Evolutionary conservation across 2,888 invertebrate species (phyloP).

Genomic region (Xylota segnis): DNA sequence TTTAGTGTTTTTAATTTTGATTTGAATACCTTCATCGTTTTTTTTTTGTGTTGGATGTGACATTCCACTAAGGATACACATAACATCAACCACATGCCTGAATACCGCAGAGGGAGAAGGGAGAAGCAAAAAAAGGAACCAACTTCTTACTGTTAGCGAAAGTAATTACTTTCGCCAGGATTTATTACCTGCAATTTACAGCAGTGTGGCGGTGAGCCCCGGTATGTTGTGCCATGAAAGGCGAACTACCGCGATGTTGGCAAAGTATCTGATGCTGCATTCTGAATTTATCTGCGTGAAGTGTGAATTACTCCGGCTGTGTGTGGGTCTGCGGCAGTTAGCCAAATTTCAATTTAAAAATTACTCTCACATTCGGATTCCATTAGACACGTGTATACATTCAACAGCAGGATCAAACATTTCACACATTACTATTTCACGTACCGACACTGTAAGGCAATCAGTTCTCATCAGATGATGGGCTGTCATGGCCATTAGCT

Average conservation of each 20-base stretch:
- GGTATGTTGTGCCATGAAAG: conserved; percentile 49
- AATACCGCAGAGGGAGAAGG: conserved; percentile 8
- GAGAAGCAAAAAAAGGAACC: too few relatives aligned
- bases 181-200: conserved; percentile 69
- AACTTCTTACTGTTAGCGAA: conserved; percentile 49
- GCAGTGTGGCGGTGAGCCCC: conserved; percentile 35
- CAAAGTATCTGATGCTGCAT: conserved; percentile 30
- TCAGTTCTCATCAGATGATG: conserved; percentile 25
- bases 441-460: neutral
- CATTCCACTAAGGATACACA: neutral
- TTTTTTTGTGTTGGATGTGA: neutral
- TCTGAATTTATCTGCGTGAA: conserved; percentile 42
- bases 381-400: neutral
- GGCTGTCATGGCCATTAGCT: conserved; percentile 30
- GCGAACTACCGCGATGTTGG: conserved; percentile 39
- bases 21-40: neutral
- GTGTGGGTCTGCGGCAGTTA: neutral
- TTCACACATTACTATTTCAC: conserved; percentile 9
- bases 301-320: conserved; percentile 19
- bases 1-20: neutral
- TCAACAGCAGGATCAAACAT: neutral
- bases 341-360: neutral
- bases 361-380: neutral
- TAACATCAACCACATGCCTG: conserved; percentile 25
- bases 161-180: conserved; percentile 69